phyloP scores from a whole-genome alignment of 2,888 invertebrate genomes.

The Sphaerophoria taeniata region DNA sequence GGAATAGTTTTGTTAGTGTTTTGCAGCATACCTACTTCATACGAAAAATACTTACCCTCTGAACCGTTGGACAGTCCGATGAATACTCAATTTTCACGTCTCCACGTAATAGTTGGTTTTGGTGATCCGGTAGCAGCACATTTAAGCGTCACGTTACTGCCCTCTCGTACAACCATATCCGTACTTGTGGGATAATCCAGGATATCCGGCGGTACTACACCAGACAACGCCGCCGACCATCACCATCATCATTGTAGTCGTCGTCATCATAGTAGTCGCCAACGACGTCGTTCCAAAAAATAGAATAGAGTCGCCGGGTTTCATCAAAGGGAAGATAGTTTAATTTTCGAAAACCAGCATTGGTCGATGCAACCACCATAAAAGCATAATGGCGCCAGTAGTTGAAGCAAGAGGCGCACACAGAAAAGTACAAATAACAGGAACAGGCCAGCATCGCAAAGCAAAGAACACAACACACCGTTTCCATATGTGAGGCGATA shows the following conservation, averaged over 20 bases:
- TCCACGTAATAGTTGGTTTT: constrained; percentile 93
- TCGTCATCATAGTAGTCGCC: constrained; percentile 57
- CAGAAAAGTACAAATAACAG: constrained; percentile 45
- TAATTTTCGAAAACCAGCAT: constrained; percentile 68
- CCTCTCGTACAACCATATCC: constrained; percentile 94
- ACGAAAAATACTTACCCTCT: constrained; percentile 85
- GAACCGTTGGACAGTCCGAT: constrained; percentile 88
- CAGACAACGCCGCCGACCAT: constrained; percentile 74
- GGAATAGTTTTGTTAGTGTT: constrained; percentile 6
- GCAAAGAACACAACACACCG: constrained; percentile 35
- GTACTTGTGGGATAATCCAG: constrained; percentile 93
- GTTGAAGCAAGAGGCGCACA: constrained; percentile 23
- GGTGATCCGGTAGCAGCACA: constrained; percentile 96
- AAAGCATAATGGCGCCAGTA: constrained; percentile 70
- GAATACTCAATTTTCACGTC: constrained; percentile 90
- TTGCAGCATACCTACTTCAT: constrained; percentile 6
- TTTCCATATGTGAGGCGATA: constrained; percentile 44
- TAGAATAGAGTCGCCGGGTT: constrained; percentile 57
- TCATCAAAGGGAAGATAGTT: constrained; percentile 70
- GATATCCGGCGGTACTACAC: constrained; percentile 92
- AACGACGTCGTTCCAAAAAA: constrained; percentile 41
- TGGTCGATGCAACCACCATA: constrained; percentile 71
- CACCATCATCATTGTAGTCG: constrained; percentile 51
- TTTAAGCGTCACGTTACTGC: constrained; percentile 92
- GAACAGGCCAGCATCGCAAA: constrained; percentile 40